These are phyloP conservation scores for Blomia tropicalis DNA, from an alignment of 2,888 invertebrate genomes.

Conservation along the genomic window DNA sequence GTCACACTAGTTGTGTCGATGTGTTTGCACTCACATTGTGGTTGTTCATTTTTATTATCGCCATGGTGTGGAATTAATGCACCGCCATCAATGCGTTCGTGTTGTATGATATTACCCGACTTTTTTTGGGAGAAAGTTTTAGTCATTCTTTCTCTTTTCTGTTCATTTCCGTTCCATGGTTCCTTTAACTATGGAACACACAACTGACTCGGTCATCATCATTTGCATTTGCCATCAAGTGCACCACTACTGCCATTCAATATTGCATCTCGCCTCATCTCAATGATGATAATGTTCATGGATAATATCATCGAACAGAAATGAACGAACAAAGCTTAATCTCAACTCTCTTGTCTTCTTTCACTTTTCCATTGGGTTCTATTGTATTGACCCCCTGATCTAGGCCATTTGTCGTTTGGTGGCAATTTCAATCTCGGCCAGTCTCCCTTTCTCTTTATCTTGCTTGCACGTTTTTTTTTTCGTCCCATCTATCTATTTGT, in stretches of 20 bases:
- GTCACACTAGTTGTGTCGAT: no score
- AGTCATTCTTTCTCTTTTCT: no score
- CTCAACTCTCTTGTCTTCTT: neutral
- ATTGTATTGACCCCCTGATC: neutral
- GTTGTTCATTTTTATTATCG: no score
- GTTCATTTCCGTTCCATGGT: no score
- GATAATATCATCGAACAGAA: neutral
- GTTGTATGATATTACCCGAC: neutral
- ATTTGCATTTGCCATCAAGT: conserved; percentile 15
- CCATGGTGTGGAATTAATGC: no score
- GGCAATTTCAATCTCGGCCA: neutral
- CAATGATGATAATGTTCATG: neutral
- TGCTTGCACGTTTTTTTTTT: neutral
- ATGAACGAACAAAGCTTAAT: neutral
- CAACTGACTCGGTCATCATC: conserved; percentile 5
- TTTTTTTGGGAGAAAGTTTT: neutral
- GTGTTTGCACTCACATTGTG: no score
- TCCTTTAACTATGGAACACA: no score
- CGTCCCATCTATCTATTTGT: neutral
- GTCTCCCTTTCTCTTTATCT: neutral
- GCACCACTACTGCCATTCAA: neutral
- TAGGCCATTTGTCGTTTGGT: conserved; percentile 1
- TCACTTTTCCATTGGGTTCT: neutral
- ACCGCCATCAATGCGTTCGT: neutral
- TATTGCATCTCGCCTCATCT: neutral